Evolutionary conservation across 2,888 invertebrate genomes (phyloP).

Genomic region (Drosophila aldrichi): DNA sequence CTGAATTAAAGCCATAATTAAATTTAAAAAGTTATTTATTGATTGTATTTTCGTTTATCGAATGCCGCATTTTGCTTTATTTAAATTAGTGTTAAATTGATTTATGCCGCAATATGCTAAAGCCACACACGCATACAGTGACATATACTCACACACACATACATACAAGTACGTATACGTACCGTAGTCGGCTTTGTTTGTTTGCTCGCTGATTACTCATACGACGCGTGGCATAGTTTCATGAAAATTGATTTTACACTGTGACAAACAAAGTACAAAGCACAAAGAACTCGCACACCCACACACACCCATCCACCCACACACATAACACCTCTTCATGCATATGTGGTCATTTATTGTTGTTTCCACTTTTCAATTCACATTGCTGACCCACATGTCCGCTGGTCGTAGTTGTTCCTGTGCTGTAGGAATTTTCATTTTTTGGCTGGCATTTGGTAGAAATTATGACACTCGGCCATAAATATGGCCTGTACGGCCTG

Average conservation of each 20-base stretch:
- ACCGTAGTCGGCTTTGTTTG: conserved; percentile 47
- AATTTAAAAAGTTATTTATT: too few relatives aligned
- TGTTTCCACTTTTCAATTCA: conserved; percentile 63
- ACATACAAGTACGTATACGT: conserved; percentile 24
- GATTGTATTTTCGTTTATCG: conserved; percentile 26
- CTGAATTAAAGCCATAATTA: too few relatives aligned
- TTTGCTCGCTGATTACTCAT: conserved; percentile 73
- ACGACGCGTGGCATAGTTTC: conserved; percentile 68
- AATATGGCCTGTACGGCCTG: conserved; percentile 36
- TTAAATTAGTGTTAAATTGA: conserved; percentile 72
- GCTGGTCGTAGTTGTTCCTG: conserved; percentile 23
- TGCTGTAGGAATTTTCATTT: conserved; percentile 25
- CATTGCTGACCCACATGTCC: conserved; percentile 70
- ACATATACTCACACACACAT: not conserved
- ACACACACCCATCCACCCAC: conserved; percentile 1
- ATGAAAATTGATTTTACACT: conserved; percentile 80
- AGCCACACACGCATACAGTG: conserved; percentile 4
- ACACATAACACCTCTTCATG: conserved; percentile 7
- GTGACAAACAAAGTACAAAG: conserved; percentile 53
- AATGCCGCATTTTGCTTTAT: conserved; percentile 43
- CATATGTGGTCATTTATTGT: conserved; percentile 40
- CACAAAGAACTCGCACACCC: conserved; percentile 3
- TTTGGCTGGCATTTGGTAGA: conserved; percentile 37
- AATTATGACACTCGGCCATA: conserved; percentile 46
- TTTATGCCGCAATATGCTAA: conserved; percentile 64